phyloP scores from a whole-genome alignment of 2,797 vertebrate species.

The Pseudochirops corinnae region DNA sequence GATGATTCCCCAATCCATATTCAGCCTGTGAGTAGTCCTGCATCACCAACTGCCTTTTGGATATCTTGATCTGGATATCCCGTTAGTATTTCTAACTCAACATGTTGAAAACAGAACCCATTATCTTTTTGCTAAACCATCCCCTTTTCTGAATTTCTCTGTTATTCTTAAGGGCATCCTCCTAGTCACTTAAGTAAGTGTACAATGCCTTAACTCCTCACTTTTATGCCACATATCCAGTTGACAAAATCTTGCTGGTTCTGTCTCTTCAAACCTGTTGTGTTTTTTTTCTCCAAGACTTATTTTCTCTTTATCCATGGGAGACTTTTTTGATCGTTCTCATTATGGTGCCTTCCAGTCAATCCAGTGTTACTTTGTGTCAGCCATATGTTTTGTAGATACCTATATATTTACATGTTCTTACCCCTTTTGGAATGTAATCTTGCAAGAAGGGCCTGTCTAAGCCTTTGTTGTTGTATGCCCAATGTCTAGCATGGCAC shows the following conservation, averaged over 20 bases:
- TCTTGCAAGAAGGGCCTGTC: not conserved
- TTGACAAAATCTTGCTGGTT: not conserved
- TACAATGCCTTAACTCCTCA: not conserved
- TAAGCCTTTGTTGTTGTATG: not conserved
- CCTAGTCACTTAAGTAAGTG: not conserved
- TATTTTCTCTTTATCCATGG: too few species aligned
- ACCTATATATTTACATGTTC: not conserved
- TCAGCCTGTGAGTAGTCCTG: not conserved
- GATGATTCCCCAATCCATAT: not conserved
- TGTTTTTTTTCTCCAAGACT: too few species aligned
- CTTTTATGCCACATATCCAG: not conserved
- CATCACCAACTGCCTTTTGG: too few species aligned
- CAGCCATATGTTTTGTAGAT: not conserved
- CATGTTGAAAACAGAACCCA: too few species aligned
- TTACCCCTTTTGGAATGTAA: not conserved
- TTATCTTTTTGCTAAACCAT: too few species aligned
- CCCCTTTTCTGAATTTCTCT: too few species aligned
- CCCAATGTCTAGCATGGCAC: not conserved
- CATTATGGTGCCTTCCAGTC: too few species aligned
- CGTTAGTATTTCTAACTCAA: too few species aligned
- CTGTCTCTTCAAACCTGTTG: conserved; percentile 8
- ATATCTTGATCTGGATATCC: too few species aligned
- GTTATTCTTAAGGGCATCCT: not conserved
- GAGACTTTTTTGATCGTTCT: too few species aligned
- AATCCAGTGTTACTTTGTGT: not conserved